Evolutionary conservation across 2,113 vertebrate genomes (phyloP).

Genomic region (Nerophis lumbriciformis): DNA sequence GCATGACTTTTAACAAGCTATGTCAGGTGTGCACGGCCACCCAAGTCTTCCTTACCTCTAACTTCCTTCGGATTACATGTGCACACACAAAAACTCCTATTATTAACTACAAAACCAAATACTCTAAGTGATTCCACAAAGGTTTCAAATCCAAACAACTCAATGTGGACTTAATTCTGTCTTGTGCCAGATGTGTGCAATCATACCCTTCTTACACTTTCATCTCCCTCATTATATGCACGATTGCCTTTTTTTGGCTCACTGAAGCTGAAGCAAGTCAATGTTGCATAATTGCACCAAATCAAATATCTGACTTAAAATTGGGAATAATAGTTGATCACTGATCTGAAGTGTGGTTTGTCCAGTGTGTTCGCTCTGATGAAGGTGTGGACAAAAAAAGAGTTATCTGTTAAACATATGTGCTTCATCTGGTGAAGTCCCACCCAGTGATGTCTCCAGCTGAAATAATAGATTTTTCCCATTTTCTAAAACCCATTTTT

Average conservation of each 20-base stretch:
- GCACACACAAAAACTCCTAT: slow-evolving; percentile 4
- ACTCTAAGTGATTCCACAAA: slow-evolving; percentile 12
- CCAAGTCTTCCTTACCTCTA: slow-evolving; percentile 10
- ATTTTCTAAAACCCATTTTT: no score
- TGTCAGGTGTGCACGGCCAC: slow-evolving; percentile 37
- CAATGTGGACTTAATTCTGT: slow-evolving; percentile 12
- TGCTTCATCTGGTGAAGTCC: background rate
- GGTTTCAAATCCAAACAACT: slow-evolving; percentile 23
- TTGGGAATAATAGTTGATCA: background rate
- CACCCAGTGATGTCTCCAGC: background rate
- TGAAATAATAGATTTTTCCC: background rate
- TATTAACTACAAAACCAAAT: slow-evolving; percentile 7
- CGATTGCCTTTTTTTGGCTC: slow-evolving; percentile 40
- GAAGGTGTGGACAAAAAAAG: background rate
- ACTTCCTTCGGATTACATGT: background rate
- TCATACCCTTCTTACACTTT: slow-evolving; percentile 6
- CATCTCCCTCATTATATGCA: slow-evolving; percentile 39
- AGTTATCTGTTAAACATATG: background rate
- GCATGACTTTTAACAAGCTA: slow-evolving; percentile 11
- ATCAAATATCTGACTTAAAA: background rate
- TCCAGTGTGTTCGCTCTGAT: background rate
- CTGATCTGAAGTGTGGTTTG: background rate
- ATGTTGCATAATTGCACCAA: background rate
- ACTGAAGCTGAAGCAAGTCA: slow-evolving; percentile 28
- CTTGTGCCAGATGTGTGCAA: slow-evolving; percentile 35